These are phyloP conservation scores for Platysternon megacephalum DNA, from an alignment of 2,113 vertebrate species.

Conservation along the genomic window DNA sequence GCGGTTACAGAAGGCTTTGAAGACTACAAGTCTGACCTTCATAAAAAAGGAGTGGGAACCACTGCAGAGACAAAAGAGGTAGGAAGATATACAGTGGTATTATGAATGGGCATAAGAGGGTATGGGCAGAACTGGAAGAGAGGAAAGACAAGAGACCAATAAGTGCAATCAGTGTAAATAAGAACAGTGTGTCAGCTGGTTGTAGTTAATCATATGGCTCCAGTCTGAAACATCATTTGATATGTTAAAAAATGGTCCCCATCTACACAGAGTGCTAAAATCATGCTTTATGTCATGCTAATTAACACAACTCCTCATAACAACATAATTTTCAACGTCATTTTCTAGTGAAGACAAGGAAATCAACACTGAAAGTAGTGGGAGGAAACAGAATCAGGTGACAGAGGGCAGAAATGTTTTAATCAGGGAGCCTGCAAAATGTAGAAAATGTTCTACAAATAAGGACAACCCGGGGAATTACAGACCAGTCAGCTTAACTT, in stretches of 20 bases:
- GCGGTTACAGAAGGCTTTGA: neutral
- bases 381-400: neutral
- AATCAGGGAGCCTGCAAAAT: too few relatives aligned
- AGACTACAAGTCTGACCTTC: neutral
- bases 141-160: neutral
- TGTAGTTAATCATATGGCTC: neutral
- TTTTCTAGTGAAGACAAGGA: neutral
- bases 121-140: fast-evolving
- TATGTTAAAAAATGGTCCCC: neutral
- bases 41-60: neutral
- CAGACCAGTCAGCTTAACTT: too few relatives aligned
- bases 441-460: too few relatives aligned
- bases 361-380: neutral
- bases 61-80: neutral
- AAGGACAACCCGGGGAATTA: too few relatives aligned
- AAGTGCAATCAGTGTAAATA: neutral
- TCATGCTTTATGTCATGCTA: neutral
- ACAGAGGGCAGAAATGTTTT: neutral
- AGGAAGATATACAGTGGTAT: neutral
- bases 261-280: neutral
- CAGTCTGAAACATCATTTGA: neutral
- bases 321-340: neutral
- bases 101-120: neutral
- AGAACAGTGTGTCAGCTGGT: neutral
- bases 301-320: neutral